Base-by-base conservation (phyloP, 2,113 vertebrate genomes). In the Megalops atlanticus region DNA sequence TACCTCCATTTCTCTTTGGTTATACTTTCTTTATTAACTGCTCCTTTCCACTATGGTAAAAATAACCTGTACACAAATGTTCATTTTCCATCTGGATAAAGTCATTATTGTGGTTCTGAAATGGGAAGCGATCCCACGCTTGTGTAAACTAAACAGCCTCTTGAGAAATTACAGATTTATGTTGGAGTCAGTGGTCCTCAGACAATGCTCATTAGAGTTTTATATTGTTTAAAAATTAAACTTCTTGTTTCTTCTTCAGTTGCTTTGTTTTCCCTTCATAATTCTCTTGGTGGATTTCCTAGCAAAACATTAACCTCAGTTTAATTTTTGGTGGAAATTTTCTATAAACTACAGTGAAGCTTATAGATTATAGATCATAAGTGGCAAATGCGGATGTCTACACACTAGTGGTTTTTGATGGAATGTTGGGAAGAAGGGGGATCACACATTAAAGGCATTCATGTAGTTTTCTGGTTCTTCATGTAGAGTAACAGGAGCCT, bases 1-100 rank as follows among this genome's bases (percentile, higher is more conserved):
- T 2, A 11, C 58, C 27, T 27, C 7, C 24, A 11, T 64, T n/a
- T 31, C 58, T 78, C n/a, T 45, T 52, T 6, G 38, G 8, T 21
- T 73, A 27, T 0, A 7, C 8, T 11, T 18, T 75, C 35, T 31
- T 45, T 87, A 85, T 80, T 88, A 87, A 84, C 86, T 74, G 85
- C 86, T 84, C 84, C 70, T 85, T 87, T 88, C 81, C 86, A 84
- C 39, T 85, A 84, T 84, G 84, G 81, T 85, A 85, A 86, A 80
- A 88, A 83, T 84, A 83, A 82, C 84, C 80, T 82, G 87, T 86
- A 91, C 90, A 92, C 91, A 86, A 87, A 73, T 74, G 58, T 81
- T 77, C 83, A 80, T 86, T 82, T 79, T 85, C 92, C 91, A 91
- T 92, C 91, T 91, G 91, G 58, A 78, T 84, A 74, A 21, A 74